Evolutionary conservation across 2,888 invertebrate species (phyloP).

Genomic region (Scaptomyza caliginosa): DNA sequence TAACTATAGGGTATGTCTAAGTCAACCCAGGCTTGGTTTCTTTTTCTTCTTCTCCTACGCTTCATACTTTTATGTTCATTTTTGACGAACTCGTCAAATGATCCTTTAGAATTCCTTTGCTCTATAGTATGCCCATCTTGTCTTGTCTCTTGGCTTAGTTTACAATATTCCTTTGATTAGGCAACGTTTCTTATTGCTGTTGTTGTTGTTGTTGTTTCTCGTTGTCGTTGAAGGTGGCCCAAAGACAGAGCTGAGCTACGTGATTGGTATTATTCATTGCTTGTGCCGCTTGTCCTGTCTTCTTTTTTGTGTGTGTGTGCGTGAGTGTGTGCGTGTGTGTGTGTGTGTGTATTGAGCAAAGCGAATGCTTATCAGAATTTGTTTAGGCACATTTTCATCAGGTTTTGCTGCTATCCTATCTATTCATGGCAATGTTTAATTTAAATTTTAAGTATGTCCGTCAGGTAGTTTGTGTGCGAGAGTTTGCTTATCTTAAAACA

Average conservation of each 20-base stretch:
- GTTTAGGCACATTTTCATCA: constrained; percentile 59
- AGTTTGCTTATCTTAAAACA: constrained; percentile 60
- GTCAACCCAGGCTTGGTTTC: constrained; percentile 6
- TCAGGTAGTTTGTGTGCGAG: constrained; percentile 52
- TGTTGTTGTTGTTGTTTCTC: constrained; percentile 10
- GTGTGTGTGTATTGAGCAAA: not conserved
- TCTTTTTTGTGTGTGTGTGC: not conserved
- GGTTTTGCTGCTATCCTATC: constrained; percentile 10
- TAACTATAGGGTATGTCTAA: constrained; percentile 14
- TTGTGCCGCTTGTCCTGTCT: constrained; percentile 70
- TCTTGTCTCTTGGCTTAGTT: constrained; percentile 71
- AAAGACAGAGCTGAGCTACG: constrained; percentile 34
- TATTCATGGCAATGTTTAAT: constrained; percentile 58
- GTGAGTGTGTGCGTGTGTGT: not conserved
- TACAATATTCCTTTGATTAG: constrained; percentile 76
- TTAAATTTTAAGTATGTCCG: constrained; percentile 73
- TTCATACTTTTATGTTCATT: constrained; percentile 13
- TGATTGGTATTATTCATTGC: constrained; percentile 81
- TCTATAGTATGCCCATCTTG: constrained; percentile 28
- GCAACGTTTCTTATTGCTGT: constrained; percentile 14
- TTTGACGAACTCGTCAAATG: constrained; percentile 42
- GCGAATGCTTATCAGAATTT: constrained; percentile 66
- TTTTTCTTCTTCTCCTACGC: not conserved
- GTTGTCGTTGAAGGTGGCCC: constrained; percentile 45
- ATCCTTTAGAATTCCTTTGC: constrained; percentile 67